Evolutionary conservation across 2,113 vertebrate genomes (phyloP).

Genomic region (Charina bottae): DNA sequence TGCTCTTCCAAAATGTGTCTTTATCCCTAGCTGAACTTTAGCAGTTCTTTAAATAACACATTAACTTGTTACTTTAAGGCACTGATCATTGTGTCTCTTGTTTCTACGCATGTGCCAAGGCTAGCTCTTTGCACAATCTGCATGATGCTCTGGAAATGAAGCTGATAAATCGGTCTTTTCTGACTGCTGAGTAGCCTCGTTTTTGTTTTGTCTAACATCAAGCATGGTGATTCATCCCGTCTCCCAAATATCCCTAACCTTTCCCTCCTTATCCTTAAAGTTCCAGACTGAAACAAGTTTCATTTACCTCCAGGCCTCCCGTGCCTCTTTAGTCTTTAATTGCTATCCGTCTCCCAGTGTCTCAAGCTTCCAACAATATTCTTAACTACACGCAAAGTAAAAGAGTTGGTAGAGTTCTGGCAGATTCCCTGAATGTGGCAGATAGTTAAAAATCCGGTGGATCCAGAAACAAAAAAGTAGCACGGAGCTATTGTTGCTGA

Average conservation of each 20-base stretch:
- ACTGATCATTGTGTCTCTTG: too few species aligned
- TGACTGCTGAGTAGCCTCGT: not conserved
- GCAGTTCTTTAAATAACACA: not conserved
- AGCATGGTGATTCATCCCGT: not conserved
- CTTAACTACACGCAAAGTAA: not conserved
- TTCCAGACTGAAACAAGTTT: not conserved
- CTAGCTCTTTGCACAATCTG: not conserved
- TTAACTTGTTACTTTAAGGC: not conserved
- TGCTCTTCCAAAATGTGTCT: not conserved
- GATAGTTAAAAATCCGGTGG: not conserved
- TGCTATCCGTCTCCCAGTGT: not conserved
- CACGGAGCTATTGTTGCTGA: not conserved
- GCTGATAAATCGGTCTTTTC: not conserved
- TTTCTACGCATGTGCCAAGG: not conserved
- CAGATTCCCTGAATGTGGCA: not conserved
- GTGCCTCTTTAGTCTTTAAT: not conserved
- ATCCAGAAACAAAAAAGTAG: not conserved
- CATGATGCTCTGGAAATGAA: not conserved
- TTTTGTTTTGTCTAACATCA: not conserved
- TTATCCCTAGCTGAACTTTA: not conserved
- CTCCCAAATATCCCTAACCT: not conserved
- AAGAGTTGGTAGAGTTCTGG: not conserved
- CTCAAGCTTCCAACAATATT: not conserved
- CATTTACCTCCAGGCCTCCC: slow-evolving; percentile 6
- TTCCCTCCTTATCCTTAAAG: not conserved